phyloP scores from a whole-genome alignment of 1,140 invertebrate genomes.

The Stenopsyche tienmushanensis region DNA sequence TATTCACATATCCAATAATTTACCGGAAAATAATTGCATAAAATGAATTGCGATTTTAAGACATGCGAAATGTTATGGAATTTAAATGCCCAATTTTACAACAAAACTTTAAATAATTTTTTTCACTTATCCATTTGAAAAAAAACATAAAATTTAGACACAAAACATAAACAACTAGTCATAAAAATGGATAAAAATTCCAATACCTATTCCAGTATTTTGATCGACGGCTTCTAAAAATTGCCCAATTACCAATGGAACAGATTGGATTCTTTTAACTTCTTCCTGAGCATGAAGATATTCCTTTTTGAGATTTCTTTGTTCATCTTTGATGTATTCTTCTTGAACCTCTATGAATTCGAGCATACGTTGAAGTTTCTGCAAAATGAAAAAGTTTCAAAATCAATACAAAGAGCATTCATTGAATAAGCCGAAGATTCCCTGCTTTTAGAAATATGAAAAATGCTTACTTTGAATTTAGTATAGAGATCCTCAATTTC shows the following conservation, averaged over 20 bases:
- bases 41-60: too few species aligned
- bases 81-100: too few species aligned
- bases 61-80: too few species aligned
- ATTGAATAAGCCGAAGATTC: too few species aligned
- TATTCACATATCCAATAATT: too few species aligned
- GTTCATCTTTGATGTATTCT: slow-evolving; percentile 98
- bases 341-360: slow-evolving; percentile 97
- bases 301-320: slow-evolving; percentile 96
- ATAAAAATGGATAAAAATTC: not conserved
- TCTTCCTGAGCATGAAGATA: slow-evolving; percentile 97
- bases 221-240: slow-evolving; percentile 98
- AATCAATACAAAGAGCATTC: slow-evolving; percentile 19
- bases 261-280: slow-evolving; percentile 96
- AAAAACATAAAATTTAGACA: slow-evolving; percentile 9
- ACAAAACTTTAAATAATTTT: too few species aligned
- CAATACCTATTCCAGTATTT: slow-evolving; percentile 86
- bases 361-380: slow-evolving; percentile 94
- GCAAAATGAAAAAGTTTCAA: slow-evolving; percentile 42
- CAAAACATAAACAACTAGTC: not conserved
- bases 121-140: too few species aligned
- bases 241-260: slow-evolving; percentile 96
- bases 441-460: not conserved
- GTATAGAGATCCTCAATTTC: slow-evolving; percentile 85
- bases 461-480: slow-evolving; percentile 78
- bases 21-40: too few species aligned